Percentiles rank a stretch among this genome's conserved stretches.
phyloP scores from a whole-genome alignment of 2,888 invertebrate genomes.

The Heteromyza rotundicornis region DNA sequence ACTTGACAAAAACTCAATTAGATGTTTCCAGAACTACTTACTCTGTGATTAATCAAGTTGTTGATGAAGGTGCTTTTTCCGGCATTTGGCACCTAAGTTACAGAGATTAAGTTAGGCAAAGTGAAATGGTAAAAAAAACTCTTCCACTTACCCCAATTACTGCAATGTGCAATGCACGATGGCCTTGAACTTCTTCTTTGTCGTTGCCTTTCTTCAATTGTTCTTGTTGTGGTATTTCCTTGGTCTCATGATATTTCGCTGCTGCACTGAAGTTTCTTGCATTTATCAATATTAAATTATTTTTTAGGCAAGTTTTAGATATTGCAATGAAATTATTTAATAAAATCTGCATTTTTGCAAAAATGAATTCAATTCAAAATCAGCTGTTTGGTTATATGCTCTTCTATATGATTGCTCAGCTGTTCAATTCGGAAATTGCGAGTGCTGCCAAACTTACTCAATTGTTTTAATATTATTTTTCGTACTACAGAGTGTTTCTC shows the following conservation, averaged over 20 bases:
- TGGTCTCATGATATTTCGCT: not conserved
- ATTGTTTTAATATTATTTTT: no score
- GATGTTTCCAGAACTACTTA: constrained; percentile 49
- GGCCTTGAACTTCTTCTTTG: constrained; percentile 6
- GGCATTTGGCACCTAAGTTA: constrained; percentile 92
- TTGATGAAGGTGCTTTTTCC: constrained; percentile 97
- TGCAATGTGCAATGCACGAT: constrained; percentile 67
- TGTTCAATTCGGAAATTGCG: no score
- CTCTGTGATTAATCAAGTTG: constrained; percentile 78
- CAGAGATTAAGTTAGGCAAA: no score
- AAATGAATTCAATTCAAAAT: no score
- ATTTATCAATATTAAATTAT: constrained; percentile 11
- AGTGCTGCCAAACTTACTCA: no score
- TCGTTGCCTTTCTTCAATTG: not conserved
- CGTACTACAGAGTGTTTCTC: no score
- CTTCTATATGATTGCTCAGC: no score
- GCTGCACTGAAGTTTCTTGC: constrained; percentile 2
- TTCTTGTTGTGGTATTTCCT: constrained; percentile 9
- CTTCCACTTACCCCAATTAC: constrained; percentile 91
- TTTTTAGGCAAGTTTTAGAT: constrained; percentile 7
- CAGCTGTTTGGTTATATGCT: no score
- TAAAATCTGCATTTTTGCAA: constrained; percentile 26
- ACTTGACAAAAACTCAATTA: not conserved
- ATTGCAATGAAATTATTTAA: constrained; percentile 21
- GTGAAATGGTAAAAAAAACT: no score